Percentiles rank a stretch among this genome's conserved stretches.
These are phyloP conservation scores for Pangasius djambal DNA, from an alignment of 2,797 vertebrate genomes.

Conservation along the genomic window DNA sequence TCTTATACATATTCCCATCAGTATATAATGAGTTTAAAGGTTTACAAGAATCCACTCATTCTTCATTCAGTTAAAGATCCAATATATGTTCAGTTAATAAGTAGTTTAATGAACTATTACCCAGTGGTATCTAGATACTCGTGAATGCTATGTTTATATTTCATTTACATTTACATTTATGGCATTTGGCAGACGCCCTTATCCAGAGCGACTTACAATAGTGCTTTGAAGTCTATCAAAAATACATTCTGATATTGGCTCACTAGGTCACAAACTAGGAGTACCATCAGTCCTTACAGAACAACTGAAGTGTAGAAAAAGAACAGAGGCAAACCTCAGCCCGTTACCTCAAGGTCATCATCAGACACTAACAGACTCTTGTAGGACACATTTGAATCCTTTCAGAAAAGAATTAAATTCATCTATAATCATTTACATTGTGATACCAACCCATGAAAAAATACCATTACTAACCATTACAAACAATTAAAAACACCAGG, in stretches of 20 bases:
- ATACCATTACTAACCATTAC: background rate
- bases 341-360: background rate
- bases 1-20: background rate
- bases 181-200: no score
- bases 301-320: no score
- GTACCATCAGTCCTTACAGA: no score
- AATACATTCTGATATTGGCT: no score
- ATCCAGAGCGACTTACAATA: no score
- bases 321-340: background rate
- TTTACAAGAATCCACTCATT: conserved; percentile 6
- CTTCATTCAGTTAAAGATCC: conserved; percentile 1
- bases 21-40: background rate
- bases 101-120: background rate
- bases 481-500: background rate
- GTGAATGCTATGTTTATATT: background rate
- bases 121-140: background rate
- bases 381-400: background rate
- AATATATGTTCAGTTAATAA: background rate
- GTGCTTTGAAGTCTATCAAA: no score
- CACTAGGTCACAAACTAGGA: no score
- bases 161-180: no score
- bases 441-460: background rate
- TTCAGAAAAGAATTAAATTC: background rate
- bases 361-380: background rate
- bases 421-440: background rate